Conservation (phyloP, 2,113 vertebrate genomes). For the Fregetta grallaria region DNA sequence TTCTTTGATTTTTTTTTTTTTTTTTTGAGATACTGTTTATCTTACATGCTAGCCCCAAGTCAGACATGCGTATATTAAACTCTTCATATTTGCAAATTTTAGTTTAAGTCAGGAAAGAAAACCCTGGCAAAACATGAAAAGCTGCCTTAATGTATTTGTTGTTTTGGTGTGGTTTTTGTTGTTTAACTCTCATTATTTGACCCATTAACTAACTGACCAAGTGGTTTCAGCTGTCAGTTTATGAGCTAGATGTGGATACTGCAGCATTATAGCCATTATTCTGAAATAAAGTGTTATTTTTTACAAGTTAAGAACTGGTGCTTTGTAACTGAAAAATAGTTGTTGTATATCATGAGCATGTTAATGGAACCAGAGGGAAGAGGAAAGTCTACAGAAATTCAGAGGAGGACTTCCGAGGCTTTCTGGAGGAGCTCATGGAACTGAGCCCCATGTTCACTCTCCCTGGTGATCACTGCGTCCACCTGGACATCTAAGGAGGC, state of each 20-base stretch:
- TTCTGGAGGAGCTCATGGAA: neutral
- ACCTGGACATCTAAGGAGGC: neutral
- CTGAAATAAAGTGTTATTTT: constrained; percentile 18
- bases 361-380: neutral
- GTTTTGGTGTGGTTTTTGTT: neutral
- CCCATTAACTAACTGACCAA: constrained; percentile 15
- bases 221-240: neutral
- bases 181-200: neutral
- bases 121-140: constrained; percentile 6
- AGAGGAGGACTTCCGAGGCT: neutral
- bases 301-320: neutral
- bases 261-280: constrained; percentile 8
- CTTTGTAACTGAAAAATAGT: constrained; percentile 4
- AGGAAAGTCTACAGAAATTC: neutral
- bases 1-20: neutral
- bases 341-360: neutral
- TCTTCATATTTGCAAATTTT: constrained; percentile 12
- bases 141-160: constrained; percentile 22
- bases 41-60: neutral
- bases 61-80: neutral
- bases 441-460: neutral
- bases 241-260: neutral
- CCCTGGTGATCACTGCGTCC: rapidly evolving
- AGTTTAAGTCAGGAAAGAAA: constrained; percentile 16
- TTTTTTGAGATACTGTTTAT: neutral